These are phyloP conservation scores for Asobara japonica DNA, from an alignment of 1,140 invertebrate species.

Conservation along the genomic window DNA sequence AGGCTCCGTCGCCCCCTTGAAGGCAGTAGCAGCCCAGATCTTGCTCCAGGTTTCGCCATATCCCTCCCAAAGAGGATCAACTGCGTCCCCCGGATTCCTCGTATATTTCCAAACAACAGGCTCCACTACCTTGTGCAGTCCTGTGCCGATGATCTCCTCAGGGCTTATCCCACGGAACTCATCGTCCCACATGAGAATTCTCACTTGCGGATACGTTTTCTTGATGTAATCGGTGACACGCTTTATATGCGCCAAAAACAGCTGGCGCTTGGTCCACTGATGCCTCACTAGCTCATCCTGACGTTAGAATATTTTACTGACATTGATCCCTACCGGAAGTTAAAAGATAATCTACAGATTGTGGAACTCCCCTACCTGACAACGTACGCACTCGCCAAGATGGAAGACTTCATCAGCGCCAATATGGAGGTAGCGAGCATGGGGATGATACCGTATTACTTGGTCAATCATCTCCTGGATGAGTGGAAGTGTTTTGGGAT, in stretches of 20 bases:
- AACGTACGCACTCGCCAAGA: conserved; percentile 82
- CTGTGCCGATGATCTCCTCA: conserved; percentile 71
- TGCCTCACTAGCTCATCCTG: conserved; percentile 66
- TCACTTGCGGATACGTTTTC: conserved; percentile 70
- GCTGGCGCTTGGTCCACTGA: conserved; percentile 63
- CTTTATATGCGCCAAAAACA: conserved; percentile 79
- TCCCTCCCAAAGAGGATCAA: conserved; percentile 77
- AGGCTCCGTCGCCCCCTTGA: conserved; percentile 88
- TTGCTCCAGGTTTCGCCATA: conserved; percentile 83
- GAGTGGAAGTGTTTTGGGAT: conserved; percentile 76
- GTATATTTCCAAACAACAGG: conserved; percentile 85
- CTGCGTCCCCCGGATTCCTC: conserved; percentile 69
- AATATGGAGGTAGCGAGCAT: conserved; percentile 77
- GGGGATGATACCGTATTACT: conserved; percentile 72
- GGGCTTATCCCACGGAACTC: conserved; percentile 82
- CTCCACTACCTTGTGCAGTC: conserved; percentile 76
- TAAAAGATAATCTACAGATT: too few relatives aligned
- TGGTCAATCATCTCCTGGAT: conserved; percentile 86
- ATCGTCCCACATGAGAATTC: conserved; percentile 93
- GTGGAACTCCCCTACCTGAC: too few relatives aligned
- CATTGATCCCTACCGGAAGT: too few relatives aligned
- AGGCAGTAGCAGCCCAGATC: conserved; percentile 91
- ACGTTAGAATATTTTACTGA: too few relatives aligned
- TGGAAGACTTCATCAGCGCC: conserved; percentile 87
- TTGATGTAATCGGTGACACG: conserved; percentile 72